Percentiles rank a stretch among this genome's conserved stretches.
Conservation (phyloP, 2,797 vertebrate genomes). For the Erpetoichthys calabaricus region DNA sequence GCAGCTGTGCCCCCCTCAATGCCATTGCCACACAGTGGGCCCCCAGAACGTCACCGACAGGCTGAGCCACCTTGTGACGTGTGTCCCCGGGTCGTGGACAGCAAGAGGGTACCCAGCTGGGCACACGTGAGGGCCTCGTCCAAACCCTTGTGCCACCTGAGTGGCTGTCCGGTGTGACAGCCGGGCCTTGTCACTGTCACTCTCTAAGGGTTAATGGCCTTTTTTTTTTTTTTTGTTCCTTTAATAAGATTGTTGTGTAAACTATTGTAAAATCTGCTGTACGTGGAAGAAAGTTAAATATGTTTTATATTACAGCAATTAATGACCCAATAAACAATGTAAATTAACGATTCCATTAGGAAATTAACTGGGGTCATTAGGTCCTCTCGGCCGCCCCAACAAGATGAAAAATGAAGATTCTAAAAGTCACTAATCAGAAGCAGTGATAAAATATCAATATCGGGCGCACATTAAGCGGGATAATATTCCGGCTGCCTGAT, state of each 20-base stretch:
- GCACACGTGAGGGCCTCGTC: too few relatives aligned
- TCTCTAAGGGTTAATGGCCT: neutral
- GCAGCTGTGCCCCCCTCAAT: too few relatives aligned
- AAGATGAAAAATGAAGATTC: slow-evolving; percentile 57
- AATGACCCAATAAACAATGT: slow-evolving; percentile 49
- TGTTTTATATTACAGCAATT: slow-evolving; percentile 20
- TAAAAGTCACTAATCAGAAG: slow-evolving; percentile 59
- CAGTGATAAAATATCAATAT: slow-evolving; percentile 82
- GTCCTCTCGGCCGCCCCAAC: slow-evolving; percentile 47
- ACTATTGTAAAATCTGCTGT: slow-evolving; percentile 15
- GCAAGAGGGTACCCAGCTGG: too few relatives aligned
- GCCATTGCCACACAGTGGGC: too few relatives aligned
- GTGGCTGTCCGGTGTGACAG: too few relatives aligned
- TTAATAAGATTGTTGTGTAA: slow-evolving; percentile 6
- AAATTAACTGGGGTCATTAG: slow-evolving; percentile 51
- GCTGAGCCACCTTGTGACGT: too few relatives aligned
- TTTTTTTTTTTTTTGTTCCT: neutral
- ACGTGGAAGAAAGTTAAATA: slow-evolving; percentile 30
- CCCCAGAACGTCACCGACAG: too few relatives aligned
- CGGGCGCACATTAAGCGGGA: slow-evolving; percentile 74
- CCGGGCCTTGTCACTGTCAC: too few relatives aligned
- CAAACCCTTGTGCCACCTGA: too few relatives aligned
- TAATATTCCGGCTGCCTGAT: slow-evolving; percentile 89
- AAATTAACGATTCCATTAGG: slow-evolving; percentile 50
- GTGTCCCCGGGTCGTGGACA: too few relatives aligned